Evolutionary conservation across 1,140 invertebrate species (phyloP).

Genomic region (Zelostemma sp.): DNA sequence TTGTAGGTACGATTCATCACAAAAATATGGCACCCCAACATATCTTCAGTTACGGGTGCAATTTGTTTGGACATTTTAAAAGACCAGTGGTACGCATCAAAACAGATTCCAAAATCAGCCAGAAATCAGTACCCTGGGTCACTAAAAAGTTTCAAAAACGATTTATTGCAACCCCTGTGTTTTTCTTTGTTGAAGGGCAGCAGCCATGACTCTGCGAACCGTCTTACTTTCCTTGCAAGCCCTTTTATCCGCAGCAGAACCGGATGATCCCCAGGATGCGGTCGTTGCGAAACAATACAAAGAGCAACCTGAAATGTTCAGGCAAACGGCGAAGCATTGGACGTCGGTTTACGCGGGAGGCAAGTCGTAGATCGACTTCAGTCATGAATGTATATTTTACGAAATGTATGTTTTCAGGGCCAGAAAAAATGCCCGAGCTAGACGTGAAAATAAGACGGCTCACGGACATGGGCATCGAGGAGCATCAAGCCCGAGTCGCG

Average conservation of each 20-base stretch:
- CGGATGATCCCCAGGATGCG: conserved; percentile 96
- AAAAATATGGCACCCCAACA: conserved; percentile 99
- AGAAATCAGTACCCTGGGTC: not conserved
- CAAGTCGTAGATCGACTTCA: conserved; percentile 56
- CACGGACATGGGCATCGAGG: conserved; percentile 90
- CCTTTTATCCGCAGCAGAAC: conserved; percentile 91
- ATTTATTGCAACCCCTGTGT: conserved; percentile 3
- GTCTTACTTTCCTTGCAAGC: conserved; percentile 95
- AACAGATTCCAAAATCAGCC: not conserved
- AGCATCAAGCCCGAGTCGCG: conserved; percentile 84
- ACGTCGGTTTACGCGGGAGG: conserved; percentile 93
- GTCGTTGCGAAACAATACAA: conserved; percentile 98
- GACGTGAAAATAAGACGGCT: conserved; percentile 86
- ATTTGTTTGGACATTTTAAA: conserved; percentile 99
- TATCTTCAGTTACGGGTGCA: conserved; percentile 98
- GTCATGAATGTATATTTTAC: too few species aligned
- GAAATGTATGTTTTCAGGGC: conserved; percentile 69
- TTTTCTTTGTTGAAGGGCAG: conserved; percentile 79
- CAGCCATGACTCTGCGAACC: conserved; percentile 97
- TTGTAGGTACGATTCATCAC: conserved; percentile 91
- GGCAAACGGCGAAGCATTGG: conserved; percentile 94
- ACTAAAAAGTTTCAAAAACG: conserved; percentile 5
- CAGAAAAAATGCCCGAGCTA: conserved; percentile 80
- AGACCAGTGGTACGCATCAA: conserved; percentile 90
- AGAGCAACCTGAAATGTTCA: conserved; percentile 88